Evolutionary conservation across 2,113 vertebrate species (phyloP).

Genomic region (Brachyhypopomus gauderio): DNA sequence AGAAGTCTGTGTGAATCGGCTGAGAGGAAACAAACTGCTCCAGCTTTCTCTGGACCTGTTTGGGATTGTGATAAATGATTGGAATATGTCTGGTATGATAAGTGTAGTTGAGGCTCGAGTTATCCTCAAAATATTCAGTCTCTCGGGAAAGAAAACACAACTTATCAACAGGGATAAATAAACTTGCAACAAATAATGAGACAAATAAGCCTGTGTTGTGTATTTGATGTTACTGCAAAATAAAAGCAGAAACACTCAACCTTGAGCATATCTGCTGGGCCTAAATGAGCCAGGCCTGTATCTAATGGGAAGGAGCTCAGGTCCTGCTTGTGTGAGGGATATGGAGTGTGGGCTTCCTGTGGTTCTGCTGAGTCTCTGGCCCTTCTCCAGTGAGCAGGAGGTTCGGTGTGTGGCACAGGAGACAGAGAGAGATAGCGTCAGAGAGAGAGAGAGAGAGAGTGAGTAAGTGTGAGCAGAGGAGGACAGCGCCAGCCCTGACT

Average conservation of each 20-base stretch:
- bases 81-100: slow-evolving; percentile 34
- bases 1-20: slow-evolving; percentile 4
- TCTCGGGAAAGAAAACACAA: background rate
- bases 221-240: background rate
- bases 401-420: slow-evolving; percentile 1
- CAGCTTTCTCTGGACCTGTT: slow-evolving; percentile 39
- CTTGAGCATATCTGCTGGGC: background rate
- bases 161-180: background rate
- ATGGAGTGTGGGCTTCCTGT: background rate
- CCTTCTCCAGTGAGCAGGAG: background rate
- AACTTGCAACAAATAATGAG: background rate
- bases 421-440: background rate
- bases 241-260: background rate
- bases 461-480: background rate
- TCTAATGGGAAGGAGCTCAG: background rate
- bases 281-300: background rate
- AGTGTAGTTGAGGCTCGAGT: slow-evolving; percentile 27
- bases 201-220: background rate
- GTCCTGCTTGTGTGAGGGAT: slow-evolving; percentile 3
- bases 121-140: background rate
- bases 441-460: background rate
- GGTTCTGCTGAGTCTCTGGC: background rate
- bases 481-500: slow-evolving; percentile 15
- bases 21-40: slow-evolving; percentile 38
- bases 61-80: slow-evolving; percentile 38